Evolutionary conservation across 2,888 invertebrate species (phyloP).

Genomic region (Leptopterna dolabrata): DNA sequence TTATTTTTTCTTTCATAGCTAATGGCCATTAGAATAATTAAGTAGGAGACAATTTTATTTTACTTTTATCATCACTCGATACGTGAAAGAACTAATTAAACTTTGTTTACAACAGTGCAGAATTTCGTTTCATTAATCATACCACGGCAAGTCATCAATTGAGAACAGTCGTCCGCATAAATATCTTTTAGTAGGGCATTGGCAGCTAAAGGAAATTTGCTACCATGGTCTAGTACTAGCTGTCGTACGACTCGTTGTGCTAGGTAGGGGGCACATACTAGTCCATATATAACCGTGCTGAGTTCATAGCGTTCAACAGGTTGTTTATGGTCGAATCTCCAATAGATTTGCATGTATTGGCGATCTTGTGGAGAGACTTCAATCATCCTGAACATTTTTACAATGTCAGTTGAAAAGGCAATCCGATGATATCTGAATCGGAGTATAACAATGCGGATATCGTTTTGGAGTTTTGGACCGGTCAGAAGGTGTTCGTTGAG

Average conservation of each 20-base stretch:
- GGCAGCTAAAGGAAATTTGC: conserved; percentile 57
- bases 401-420: conserved; percentile 26
- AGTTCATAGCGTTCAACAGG: conserved; percentile 7
- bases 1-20: too few species aligned
- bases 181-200: conserved; percentile 56
- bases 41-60: too few species aligned
- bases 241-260: not conserved
- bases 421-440: conserved; percentile 1
- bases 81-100: too few species aligned
- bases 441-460: not conserved
- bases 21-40: too few species aligned
- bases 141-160: too few species aligned
- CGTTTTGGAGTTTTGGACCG: conserved; percentile 43
- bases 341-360: conserved; percentile 17
- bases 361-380: too few species aligned
- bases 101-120: too few species aligned
- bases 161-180: conserved; percentile 64
- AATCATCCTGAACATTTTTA: conserved; percentile 33
- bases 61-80: too few species aligned
- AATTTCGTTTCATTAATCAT: too few species aligned
- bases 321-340: not conserved
- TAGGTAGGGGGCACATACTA: too few species aligned
- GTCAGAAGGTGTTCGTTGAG: conserved; percentile 26
- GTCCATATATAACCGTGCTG: conserved; percentile 41
- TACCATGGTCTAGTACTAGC: conserved; percentile 54